Base-by-base conservation (phyloP, 2,888 invertebrate species). In the Fragum fragum region DNA sequence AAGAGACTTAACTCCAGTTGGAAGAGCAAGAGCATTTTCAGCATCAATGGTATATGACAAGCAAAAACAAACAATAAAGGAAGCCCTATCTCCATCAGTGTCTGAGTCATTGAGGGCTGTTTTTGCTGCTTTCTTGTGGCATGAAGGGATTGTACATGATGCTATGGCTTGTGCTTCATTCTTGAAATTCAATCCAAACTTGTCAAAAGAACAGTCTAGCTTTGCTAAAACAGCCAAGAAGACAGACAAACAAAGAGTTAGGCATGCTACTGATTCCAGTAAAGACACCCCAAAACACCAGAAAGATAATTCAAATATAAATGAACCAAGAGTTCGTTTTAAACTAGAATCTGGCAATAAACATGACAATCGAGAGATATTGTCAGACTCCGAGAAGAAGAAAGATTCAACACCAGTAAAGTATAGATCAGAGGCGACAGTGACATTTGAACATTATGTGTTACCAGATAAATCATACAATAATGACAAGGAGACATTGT, bases 161-260 rank as follows among this genome's bases (percentile, higher is more conserved):
- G 98, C 99, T 7, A 99, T 99, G 97, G 98, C 99, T 0, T 99
- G 98, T 93, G 98, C 99, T 0, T 98, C 99, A 0, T 99, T 98
- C 93, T 95, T 99, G 11, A 98, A 98, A 95, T 99, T 99, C 85
- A 94, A 95, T 85, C 94, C 94, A 57, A 93, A 94, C 80, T 91
- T 95, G 16, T 88, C 92, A n/a, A 94, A 94, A 76, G 92, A 92
- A 74, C 90, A 91, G 91, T 91, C 92, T 6, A 88, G 90, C 59
- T 90, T 91, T 83, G 90, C 90, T 16, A 76, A 87, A 36, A 1
- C 66, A 2, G 23, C 87, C 53, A 84, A 87, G 29, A 88, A 89
- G 72, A 42, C 82, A 42, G 89, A 89, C 59, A 88, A 88, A 77
- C 77, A 76, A 23, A 70, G 91, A 68, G 87, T 89, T 23, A 83